phyloP scores from a whole-genome alignment of 2,888 invertebrate species.

The Lydus trimaculatus region DNA sequence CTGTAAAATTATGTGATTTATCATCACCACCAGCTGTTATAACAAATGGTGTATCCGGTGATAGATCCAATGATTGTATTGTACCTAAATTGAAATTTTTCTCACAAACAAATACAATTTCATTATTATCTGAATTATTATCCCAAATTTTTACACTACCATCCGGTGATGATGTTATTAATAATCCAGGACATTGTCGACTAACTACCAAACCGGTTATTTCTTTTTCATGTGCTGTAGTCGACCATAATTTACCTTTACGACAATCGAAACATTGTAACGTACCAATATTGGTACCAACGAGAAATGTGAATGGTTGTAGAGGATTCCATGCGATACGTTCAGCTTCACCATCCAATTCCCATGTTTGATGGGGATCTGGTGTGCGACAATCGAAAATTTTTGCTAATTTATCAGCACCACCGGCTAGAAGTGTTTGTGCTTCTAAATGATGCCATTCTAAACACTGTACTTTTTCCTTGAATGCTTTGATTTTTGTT shows the following conservation, averaged over 20 bases:
- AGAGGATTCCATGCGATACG: constrained; percentile 83
- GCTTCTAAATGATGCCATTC: constrained; percentile 86
- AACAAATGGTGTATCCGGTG: constrained; percentile 84
- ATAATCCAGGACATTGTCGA: constrained; percentile 73
- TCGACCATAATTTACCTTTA: constrained; percentile 59
- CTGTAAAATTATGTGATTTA: constrained; percentile 75
- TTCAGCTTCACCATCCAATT: constrained; percentile 83
- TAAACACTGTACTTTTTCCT: constrained; percentile 84
- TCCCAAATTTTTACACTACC: constrained; percentile 90
- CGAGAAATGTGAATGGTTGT: constrained; percentile 79
- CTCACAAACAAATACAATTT: constrained; percentile 56
- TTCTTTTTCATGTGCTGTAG: constrained; percentile 79
- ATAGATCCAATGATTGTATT: constrained; percentile 75
- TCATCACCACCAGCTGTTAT: constrained; percentile 87
- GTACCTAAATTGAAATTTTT: constrained; percentile 74
- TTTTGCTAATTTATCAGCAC: constrained; percentile 81
- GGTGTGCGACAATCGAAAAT: constrained; percentile 81
- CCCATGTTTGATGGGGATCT: constrained; percentile 73
- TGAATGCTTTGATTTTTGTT: constrained; percentile 75
- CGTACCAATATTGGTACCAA: constrained; percentile 70
- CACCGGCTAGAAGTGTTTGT: constrained; percentile 76
- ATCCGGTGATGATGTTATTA: constrained; percentile 83
- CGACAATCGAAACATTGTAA: constrained; percentile 80
- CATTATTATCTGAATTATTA: constrained; percentile 56
- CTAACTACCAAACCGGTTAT: constrained; percentile 84